Conservation (phyloP, 2,113 vertebrate genomes). For the Rhinoptilus africanus region DNA sequence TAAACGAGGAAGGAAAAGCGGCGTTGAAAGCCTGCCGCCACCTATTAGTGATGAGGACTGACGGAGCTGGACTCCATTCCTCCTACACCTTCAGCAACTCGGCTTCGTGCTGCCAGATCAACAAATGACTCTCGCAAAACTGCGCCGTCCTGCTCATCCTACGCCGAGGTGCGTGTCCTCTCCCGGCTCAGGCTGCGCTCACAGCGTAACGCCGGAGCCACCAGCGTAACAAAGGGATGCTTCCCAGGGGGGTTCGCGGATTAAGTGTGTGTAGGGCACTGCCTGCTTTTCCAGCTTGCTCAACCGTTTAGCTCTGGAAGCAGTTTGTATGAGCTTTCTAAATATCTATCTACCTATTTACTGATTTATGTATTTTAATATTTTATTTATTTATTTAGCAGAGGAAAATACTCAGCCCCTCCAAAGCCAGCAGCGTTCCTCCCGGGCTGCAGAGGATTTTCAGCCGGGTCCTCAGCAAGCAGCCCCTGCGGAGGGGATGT, state of each 20-base stretch:
- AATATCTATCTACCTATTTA: neutral
- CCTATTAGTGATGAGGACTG: conserved; percentile 6
- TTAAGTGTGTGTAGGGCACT: neutral
- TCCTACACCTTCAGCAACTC: conserved; percentile 38
- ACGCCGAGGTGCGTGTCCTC: neutral
- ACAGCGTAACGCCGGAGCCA: neutral
- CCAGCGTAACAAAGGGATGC: neutral
- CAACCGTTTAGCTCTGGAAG: neutral
- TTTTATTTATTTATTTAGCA: neutral
- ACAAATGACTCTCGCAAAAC: conserved; percentile 2
- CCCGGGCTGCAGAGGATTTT: neutral
- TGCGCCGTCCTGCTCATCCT: rapidly evolving
- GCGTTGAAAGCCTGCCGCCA: neutral
- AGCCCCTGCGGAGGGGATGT: neutral
- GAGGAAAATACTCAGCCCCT: neutral
- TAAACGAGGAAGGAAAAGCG: neutral
- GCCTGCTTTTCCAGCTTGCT: neutral
- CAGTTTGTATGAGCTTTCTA: neutral
- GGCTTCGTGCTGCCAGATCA: neutral
- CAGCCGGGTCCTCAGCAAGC: neutral
- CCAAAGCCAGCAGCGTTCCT: neutral
- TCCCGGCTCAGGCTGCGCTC: neutral
- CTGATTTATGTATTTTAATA: neutral
- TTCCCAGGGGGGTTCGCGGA: neutral
- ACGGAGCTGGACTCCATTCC: conserved; percentile 32